Evolutionary conservation across 2,888 invertebrate species (phyloP).

Genomic region (Dascillus cervinus): DNA sequence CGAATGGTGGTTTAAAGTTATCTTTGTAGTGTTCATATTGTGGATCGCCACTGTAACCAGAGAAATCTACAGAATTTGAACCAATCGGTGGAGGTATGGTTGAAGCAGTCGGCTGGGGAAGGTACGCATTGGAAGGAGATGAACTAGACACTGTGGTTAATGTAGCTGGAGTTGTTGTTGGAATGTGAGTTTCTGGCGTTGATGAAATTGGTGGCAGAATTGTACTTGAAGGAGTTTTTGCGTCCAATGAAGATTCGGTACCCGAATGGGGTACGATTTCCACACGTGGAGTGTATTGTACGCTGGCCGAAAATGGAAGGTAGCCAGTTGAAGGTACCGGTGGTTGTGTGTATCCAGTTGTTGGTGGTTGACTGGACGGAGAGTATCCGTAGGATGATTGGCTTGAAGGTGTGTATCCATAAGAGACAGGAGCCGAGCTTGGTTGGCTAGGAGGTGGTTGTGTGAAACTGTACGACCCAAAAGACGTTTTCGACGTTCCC

Average conservation of each 20-base stretch:
- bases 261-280: slow-evolving; percentile 25
- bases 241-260: slow-evolving; percentile 18
- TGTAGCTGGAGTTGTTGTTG: slow-evolving; percentile 17
- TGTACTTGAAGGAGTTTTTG: slow-evolving; percentile 21
- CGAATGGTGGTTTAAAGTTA: slow-evolving; percentile 14
- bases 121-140: slow-evolving; percentile 12
- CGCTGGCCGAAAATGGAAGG: slow-evolving; percentile 6
- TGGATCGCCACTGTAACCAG: slow-evolving; percentile 31
- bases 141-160: slow-evolving; percentile 23
- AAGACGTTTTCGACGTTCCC: slow-evolving; percentile 8
- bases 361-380: slow-evolving; percentile 6
- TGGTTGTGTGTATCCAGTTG: slow-evolving; percentile 11
- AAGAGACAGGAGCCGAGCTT: slow-evolving; percentile 2
- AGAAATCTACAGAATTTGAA: slow-evolving; percentile 21
- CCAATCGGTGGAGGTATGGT: slow-evolving; percentile 34
- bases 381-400: slow-evolving; percentile 8
- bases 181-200: slow-evolving; percentile 7
- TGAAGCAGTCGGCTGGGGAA: slow-evolving; percentile 33
- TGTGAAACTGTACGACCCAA: slow-evolving; percentile 6
- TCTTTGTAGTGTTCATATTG: slow-evolving; percentile 32
- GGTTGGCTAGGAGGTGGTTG: slow-evolving; percentile 8
- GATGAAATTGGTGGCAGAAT: slow-evolving; percentile 32
- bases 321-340: slow-evolving; percentile 11
- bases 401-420: slow-evolving; percentile 6
- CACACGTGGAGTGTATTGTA: slow-evolving; percentile 18